A percentile compares a stretch with the other conserved stretches of the same genome.
Evolutionary conservation across 2,888 invertebrate species (phyloP).

Genomic region (Hermaeophaga mercurialis): DNA sequence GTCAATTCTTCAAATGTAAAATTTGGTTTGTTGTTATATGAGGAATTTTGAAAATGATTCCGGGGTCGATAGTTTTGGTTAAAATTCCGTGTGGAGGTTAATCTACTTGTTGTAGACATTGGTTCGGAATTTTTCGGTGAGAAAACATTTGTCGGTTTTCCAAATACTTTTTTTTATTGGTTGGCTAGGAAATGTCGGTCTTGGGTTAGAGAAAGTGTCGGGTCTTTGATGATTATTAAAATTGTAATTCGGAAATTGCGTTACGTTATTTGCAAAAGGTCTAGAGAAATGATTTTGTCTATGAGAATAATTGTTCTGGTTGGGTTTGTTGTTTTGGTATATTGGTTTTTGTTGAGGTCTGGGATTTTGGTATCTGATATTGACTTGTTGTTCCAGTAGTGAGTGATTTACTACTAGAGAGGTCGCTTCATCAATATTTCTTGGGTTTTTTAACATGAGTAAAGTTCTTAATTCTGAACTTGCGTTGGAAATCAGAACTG

Average conservation of each 20-base stretch:
- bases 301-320: too few relatives aligned
- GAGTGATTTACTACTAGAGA: constrained; percentile 5
- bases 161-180: constrained; percentile 33
- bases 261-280: background rate
- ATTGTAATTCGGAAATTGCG: background rate
- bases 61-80: background rate
- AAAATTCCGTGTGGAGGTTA: background rate
- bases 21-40: background rate
- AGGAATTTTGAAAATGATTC: background rate
- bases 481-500: constrained; percentile 3
- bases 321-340: background rate
- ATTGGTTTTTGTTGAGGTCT: background rate
- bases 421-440: constrained; percentile 3
- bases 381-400: constrained; percentile 9
- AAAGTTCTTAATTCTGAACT: constrained; percentile 7
- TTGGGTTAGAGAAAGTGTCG: background rate
- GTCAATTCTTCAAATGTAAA: background rate
- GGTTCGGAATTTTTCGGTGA: constrained; percentile 25
- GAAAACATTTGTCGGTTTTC: constrained; percentile 27
- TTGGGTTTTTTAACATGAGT: background rate
- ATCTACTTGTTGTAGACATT: constrained; percentile 9
- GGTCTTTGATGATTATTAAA: background rate
- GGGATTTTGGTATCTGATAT: background rate
- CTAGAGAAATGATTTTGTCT: background rate
- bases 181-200: constrained; percentile 15